Conservation (phyloP, 2,113 vertebrate genomes). For the Merops nubicus region DNA sequence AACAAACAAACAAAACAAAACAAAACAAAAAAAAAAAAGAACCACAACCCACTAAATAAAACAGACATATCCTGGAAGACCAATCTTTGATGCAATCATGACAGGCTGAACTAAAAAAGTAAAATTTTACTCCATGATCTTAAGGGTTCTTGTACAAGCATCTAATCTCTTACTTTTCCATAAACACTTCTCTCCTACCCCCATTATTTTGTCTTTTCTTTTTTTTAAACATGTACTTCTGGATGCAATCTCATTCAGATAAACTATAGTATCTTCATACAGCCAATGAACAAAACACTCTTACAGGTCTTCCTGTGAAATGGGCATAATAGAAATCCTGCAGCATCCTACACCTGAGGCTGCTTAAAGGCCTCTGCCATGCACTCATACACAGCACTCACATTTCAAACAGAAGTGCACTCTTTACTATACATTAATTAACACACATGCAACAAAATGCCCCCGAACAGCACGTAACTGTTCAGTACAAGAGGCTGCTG, state of each 20-base stretch:
- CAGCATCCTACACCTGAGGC: background rate
- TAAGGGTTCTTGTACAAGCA: background rate
- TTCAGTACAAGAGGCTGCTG: background rate
- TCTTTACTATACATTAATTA: background rate
- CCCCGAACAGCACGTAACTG: background rate
- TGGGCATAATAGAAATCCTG: background rate
- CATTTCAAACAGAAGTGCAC: background rate
- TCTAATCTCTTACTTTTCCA: background rate
- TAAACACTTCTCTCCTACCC: background rate
- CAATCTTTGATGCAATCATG: background rate
- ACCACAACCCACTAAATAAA: background rate
- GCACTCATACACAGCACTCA: rapidly evolving
- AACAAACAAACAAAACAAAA: background rate
- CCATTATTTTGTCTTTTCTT: background rate
- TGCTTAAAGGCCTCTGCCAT: background rate
- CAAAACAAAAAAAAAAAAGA: background rate
- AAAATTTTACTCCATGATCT: background rate
- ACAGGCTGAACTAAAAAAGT: background rate
- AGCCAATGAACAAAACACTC: background rate
- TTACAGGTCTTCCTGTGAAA: background rate
- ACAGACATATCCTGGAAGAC: background rate
- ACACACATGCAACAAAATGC: rapidly evolving
- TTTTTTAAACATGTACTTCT: background rate
- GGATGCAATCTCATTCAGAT: background rate
- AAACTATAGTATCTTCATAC: background rate